phyloP scores from a whole-genome alignment of 2,797 vertebrate species.

The Schizopygopsis malacanthus region DNA sequence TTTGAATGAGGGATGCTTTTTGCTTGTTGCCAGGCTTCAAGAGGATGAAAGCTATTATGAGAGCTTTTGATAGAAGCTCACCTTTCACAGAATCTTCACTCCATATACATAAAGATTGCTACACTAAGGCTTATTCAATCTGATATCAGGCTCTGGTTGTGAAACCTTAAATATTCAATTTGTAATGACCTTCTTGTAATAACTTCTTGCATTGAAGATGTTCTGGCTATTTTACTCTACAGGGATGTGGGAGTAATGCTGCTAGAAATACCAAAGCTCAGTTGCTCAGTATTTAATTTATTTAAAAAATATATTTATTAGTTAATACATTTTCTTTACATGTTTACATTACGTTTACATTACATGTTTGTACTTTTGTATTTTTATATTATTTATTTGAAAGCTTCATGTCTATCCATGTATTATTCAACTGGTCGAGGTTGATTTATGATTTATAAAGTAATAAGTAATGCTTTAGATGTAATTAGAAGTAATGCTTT shows the following conservation, averaged over 20 bases:
- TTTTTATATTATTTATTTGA: not conserved
- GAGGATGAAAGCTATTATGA: constrained; percentile 52
- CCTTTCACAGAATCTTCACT: constrained; percentile 29
- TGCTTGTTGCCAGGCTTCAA: constrained; percentile 49
- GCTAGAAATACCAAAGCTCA: not conserved
- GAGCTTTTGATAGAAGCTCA: constrained; percentile 47
- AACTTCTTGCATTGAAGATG: not conserved
- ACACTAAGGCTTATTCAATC: not conserved
- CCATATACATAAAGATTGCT: constrained; percentile 29
- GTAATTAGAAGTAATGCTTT: no score
- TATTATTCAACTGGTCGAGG: not conserved
- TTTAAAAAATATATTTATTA: no score
- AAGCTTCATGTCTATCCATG: not conserved
- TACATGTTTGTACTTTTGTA: not conserved
- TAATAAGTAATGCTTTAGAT: not conserved
- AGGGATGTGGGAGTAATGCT: not conserved
- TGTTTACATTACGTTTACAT: not conserved
- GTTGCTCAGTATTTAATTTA: not conserved
- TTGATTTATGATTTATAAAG: not conserved
- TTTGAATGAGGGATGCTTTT: constrained; percentile 53
- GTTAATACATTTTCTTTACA: not conserved
- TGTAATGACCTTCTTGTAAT: constrained; percentile 10
- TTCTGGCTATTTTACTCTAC: not conserved
- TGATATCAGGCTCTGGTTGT: constrained; percentile 10
- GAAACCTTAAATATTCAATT: constrained; percentile 1